Evolutionary conservation across 2,888 invertebrate species (phyloP), one percentile per base, ranked within the genome.

Genomic region (Amphipyra berbera): DNA sequence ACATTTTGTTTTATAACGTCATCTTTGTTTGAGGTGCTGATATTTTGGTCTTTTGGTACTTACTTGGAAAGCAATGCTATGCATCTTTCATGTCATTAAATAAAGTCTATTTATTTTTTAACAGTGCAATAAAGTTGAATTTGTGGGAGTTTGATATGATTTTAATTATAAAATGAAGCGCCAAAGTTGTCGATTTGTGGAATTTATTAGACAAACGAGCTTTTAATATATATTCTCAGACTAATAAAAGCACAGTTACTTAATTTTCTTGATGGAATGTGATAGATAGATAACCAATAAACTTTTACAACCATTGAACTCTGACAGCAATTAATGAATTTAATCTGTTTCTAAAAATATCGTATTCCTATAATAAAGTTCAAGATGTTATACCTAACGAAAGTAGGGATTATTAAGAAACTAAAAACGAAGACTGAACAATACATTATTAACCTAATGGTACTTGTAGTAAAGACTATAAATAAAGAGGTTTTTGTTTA

Each of bases 1-100:
- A 70, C 81, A 81, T 85, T 72, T 82, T 79, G 80, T 83, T 82
- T 81, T 73, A 73, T 83, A 82, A 83, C 81, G 74, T 84, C 82
- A 85, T 65, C 54, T 50, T 38, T 44, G 21, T 21, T 50, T 58
- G 37, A 45, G 8, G 35, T 30, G 30, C 15, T 35, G 21, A 21
- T 15, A 15, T 68, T 45, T 61, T 48, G 33, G 42, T 54, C 41
- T 10, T 54, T 53, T 6, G 10, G 48, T 41, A 41, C 30, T 7
- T 45, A 21, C 35, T 45, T 21, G 2, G 21, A 21, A 21, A 21
- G 21, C 21, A 21, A 3, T 21, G 21, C 21, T 2, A 3, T 21
- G 21, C 21, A 21, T 21, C 21, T 21, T 21, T 21, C 21, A 21
- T 21, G 21, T 21, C 1, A 21, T 2, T 21, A 21, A 48, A 71